Evolutionary conservation across 2,888 invertebrate genomes (phyloP).

Genomic region (Heliconius charithonia): DNA sequence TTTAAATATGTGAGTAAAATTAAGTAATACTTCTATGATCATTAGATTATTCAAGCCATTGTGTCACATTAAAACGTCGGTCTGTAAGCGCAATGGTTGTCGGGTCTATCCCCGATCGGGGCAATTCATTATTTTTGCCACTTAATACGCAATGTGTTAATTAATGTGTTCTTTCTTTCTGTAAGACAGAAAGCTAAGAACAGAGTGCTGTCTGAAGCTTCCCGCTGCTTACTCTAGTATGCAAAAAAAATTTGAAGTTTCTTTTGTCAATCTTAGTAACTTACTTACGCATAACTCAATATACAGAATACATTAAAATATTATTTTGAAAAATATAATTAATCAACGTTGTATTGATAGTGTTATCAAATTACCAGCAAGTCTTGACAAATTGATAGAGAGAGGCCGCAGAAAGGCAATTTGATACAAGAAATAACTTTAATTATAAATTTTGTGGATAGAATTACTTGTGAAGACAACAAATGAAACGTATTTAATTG

Average conservation of each 20-base stretch:
- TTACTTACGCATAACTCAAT: neutral
- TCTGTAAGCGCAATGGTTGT: too few relatives aligned
- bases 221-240: too few relatives aligned
- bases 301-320: neutral
- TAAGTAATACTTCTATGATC: too few relatives aligned
- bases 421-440: constrained; percentile 33
- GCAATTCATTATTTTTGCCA: too few relatives aligned
- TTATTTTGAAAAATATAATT: neutral
- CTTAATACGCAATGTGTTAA: too few relatives aligned
- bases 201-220: too few relatives aligned
- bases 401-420: constrained; percentile 28
- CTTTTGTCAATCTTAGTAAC: neutral
- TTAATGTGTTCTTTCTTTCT: too few relatives aligned
- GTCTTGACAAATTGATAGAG: constrained; percentile 33
- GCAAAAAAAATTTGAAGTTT: too few relatives aligned
- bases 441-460: constrained; percentile 35
- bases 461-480: constrained; percentile 34
- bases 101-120: too few relatives aligned
- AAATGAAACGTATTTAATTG: constrained; percentile 27
- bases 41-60: neutral
- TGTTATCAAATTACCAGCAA: constrained; percentile 31
- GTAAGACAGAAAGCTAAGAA: neutral
- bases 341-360: neutral
- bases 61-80: too few relatives aligned
- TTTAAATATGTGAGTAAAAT: neutral